Conservation (phyloP, 2,113 vertebrate species). For the Crotalus tigris region DNA sequence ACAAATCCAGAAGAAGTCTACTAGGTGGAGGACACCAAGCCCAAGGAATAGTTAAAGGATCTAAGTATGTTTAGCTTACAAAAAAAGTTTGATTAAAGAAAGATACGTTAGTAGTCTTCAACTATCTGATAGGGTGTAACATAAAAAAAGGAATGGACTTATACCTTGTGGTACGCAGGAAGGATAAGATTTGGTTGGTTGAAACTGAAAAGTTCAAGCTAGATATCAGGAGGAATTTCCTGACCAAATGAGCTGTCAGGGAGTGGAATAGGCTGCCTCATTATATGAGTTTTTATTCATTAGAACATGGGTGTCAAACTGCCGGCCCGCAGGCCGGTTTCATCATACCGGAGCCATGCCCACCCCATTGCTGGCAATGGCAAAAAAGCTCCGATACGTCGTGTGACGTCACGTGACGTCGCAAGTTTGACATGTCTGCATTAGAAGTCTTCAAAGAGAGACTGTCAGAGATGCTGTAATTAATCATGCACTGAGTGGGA, state of each 20-base stretch:
- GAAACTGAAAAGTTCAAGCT: background rate
- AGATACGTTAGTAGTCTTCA: background rate
- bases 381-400: no score
- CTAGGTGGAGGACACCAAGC: background rate
- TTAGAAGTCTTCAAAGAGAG: background rate
- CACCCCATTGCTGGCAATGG: no score
- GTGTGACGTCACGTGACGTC: no score
- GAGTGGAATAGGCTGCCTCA: background rate
- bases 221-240: background rate
- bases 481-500: background rate
- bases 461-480: background rate
- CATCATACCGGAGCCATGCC: no score
- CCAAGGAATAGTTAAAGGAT: background rate
- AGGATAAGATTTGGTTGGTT: background rate
- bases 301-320: background rate
- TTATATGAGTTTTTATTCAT: background rate
- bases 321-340: no score
- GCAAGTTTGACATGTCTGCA: no score
- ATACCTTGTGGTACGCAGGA: background rate
- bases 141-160: background rate
- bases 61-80: background rate
- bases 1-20: background rate
- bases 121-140: background rate
- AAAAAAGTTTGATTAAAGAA: background rate
- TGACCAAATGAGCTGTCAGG: background rate